Evolutionary conservation across 1,140 invertebrate genomes (phyloP), one percentile per base, ranked within the genome.

Genomic region (Camponotus vicinus): DNA sequence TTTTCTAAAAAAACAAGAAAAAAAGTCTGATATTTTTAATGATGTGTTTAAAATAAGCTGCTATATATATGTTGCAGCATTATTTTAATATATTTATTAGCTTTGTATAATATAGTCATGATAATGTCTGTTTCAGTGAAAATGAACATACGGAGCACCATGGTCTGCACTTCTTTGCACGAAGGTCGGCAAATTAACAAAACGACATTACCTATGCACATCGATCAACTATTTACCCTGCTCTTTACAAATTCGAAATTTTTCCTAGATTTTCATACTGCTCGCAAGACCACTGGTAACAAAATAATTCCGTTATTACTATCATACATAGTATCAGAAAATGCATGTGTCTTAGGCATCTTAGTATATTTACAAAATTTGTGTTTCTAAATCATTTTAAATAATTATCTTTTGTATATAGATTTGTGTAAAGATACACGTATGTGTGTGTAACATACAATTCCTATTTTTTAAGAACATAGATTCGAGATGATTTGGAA

Each of bases 161-260:
- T 94, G 80, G 94, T 95, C 88, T 98, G 97, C 92, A 96, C 97
- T 15, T 95, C 96, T 9, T 90, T 96, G 9, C 98, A 99, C 94
- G 97, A 98, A 78, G 98, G 98, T 13, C 96, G 97, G 82, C 96
- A 97, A 94, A 93, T 98, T 70, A 94, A 97, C 87, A 96, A 97
- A 86, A 96, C 97, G 71, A 97, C 97, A 90, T 97, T 98, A 90
- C 97, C 98, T 40, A 96, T 98, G 78, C 97, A 97, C 93, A 97
- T 99, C 86, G 98, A 99, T 95, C 97, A 98, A 88, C 93, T 99
- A 55, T 99, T 99, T 95, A 98, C 98, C n/a, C 96, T 98, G 91
- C 96, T 99, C 11, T 99, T 99, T 95, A 98, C 98, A 40, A 98
- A 98, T 95, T 98, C 98, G 6, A 97, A 98, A 95, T 99, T 99